A percentile compares a stretch with the other conserved stretches of the same genome.
Evolutionary conservation across 2,797 vertebrate species (phyloP).

Genomic region (Crocodylus rhombifer): DNA sequence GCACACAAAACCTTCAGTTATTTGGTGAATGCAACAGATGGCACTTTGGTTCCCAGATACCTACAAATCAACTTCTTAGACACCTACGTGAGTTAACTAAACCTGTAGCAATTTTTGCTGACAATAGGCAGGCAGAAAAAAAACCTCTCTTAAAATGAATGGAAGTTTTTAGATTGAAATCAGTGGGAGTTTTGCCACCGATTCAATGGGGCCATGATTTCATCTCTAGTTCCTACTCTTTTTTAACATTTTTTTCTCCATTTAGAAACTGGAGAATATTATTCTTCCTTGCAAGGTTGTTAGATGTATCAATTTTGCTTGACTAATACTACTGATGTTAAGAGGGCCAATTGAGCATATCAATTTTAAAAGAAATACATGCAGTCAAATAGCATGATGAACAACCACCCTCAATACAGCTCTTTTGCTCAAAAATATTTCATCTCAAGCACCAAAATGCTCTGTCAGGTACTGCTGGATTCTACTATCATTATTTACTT

Average conservation of each 20-base stretch:
- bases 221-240: neutral
- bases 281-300: neutral
- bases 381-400: neutral
- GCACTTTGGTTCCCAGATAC: too few species aligned
- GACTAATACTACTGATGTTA: neutral
- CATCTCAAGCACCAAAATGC: neutral
- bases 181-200: too few species aligned
- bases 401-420: neutral
- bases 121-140: too few species aligned
- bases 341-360: neutral
- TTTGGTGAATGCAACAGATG: too few species aligned
- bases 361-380: neutral
- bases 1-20: too few species aligned
- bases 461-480: neutral
- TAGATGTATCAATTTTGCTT: neutral
- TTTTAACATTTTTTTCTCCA: neutral
- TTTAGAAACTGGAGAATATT: neutral
- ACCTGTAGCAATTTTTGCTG: too few species aligned
- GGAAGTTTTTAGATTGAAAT: too few species aligned
- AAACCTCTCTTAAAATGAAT: too few species aligned
- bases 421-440: neutral
- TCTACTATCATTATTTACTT: neutral
- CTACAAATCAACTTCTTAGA: too few species aligned
- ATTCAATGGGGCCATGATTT: neutral
- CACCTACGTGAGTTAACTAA: too few species aligned